Conservation (phyloP, 2,113 vertebrate species). For the Bolborhynchus lineola region DNA sequence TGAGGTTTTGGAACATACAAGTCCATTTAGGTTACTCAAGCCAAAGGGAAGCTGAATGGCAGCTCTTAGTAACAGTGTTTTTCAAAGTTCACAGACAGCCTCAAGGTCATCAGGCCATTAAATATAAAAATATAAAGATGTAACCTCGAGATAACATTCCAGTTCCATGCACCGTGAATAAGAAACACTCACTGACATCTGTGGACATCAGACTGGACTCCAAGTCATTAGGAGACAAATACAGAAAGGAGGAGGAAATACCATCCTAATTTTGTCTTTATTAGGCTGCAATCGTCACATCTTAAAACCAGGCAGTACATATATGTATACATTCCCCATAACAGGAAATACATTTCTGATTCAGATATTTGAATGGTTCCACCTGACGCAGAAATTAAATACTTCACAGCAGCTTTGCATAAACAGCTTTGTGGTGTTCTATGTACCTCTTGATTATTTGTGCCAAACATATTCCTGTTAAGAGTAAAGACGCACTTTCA, state of each 20-base stretch:
- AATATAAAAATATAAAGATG: neutral
- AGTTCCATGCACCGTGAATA: neutral
- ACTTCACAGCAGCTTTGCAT: neutral
- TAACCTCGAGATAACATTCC: neutral
- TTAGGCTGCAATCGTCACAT: neutral
- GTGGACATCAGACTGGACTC: neutral
- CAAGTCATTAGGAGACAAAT: neutral
- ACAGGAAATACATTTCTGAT: neutral
- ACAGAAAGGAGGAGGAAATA: neutral
- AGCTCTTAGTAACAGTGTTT: neutral
- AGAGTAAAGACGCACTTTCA: constrained; percentile 21
- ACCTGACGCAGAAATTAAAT: neutral
- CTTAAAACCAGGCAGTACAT: neutral
- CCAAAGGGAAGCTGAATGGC: neutral
- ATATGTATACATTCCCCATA: neutral
- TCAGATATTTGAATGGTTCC: neutral
- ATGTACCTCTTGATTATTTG: neutral
- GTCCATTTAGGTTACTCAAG: neutral
- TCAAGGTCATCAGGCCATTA: neutral
- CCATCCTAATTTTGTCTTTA: neutral
- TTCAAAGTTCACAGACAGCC: neutral
- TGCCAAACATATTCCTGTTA: neutral
- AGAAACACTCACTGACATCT: neutral
- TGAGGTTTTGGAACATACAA: neutral
- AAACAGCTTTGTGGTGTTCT: neutral